These are phyloP conservation scores for Lepus townsendii DNA, from an alignment of 2,797 vertebrate genomes.

Conservation along the genomic window DNA sequence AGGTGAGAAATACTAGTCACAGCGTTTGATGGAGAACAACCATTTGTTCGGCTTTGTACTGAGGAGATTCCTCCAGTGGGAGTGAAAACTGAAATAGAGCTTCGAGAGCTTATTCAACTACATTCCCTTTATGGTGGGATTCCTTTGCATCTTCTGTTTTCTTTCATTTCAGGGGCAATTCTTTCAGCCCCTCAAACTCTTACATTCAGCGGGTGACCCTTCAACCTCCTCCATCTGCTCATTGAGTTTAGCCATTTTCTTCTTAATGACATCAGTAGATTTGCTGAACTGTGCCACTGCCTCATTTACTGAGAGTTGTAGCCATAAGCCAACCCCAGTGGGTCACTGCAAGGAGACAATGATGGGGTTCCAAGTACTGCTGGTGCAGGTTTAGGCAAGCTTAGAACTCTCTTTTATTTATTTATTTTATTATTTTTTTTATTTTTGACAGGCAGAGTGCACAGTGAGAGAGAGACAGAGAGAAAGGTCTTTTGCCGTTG, in stretches of 20 bases:
- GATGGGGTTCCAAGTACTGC: slow-evolving; percentile 94
- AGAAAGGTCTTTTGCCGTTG: too few relatives aligned
- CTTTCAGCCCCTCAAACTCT: slow-evolving; percentile 96
- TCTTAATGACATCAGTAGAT: slow-evolving; percentile 96
- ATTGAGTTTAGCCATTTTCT: slow-evolving; percentile 94
- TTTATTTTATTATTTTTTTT: too few relatives aligned
- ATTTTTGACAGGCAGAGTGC: too few relatives aligned
- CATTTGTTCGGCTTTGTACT: slow-evolving; percentile 89
- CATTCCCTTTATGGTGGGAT: slow-evolving; percentile 92
- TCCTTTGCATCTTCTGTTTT: slow-evolving; percentile 99
- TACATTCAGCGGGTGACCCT: slow-evolving; percentile 88
- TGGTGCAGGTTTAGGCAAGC: slow-evolving; percentile 95
- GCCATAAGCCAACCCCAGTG: slow-evolving; percentile 94
- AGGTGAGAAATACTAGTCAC: slow-evolving; percentile 97
- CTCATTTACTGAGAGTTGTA: slow-evolving; percentile 92
- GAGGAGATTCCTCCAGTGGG: slow-evolving; percentile 91
- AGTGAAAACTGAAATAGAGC: slow-evolving; percentile 93
- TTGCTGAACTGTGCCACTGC: slow-evolving; percentile 92
- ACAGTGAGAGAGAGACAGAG: too few relatives aligned
- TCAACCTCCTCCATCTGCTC: slow-evolving; percentile 90
- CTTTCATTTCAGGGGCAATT: slow-evolving; percentile 96
- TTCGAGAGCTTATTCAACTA: slow-evolving; percentile 94
- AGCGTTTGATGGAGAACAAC: slow-evolving; percentile 90
- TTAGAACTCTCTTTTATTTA: slow-evolving; percentile 92
- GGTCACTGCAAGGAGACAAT: slow-evolving; percentile 96